Base-by-base conservation (phyloP, 2,888 invertebrate genomes). In the Catocala sponsa region DNA sequence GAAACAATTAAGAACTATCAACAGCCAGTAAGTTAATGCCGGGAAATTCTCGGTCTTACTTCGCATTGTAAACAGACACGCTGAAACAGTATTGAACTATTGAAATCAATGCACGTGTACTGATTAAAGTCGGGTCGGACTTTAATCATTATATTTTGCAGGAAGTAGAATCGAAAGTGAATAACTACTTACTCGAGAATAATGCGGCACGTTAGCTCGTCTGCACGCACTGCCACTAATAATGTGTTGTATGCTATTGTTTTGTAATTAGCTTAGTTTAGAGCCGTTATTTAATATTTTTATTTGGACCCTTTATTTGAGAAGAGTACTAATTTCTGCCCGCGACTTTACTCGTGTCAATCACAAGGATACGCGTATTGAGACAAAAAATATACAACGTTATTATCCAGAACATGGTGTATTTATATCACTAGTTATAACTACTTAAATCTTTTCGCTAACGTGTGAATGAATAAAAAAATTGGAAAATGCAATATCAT, bases 131-230 rank as follows among this genome's bases (percentile, higher is more conserved):
- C n/a, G 0, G 5, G n/a, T n/a, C n/a, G n/a, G n/a, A n/a, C n/a
- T n/a, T n/a, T n/a, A n/a, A n/a, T n/a, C n/a, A n/a, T n/a, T n/a
- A n/a, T n/a, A n/a, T 42, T 49, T 43, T n/a, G 33, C 32, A 51
- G 32, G 42, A 54, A 59, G 43, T 44, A 2, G 44, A 55, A 64
- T 65, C 69, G 65, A 62, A 71, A 72, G 63, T 55, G 68, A 71
- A 70, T 66, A 65, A 53, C 15, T 43, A 44, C 33, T 7, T 15
- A 44, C 47, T 13, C 12, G 25, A 12, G 11, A 9, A 15, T 72
- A 72, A 77, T 69, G 71, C 76, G 81, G 74, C 74, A 78, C 78
- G 70, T 46, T 58, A 50, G 51, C 63, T 51, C 55, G 32, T 48
- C 49, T 65, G 63, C 79, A 80, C 79, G 81, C 64, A 56, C 65